A percentile compares a stretch with the other conserved stretches of the same genome.
These are phyloP conservation scores for Lepidurus couesii DNA, from an alignment of 1,140 invertebrate species.

Conservation along the genomic window DNA sequence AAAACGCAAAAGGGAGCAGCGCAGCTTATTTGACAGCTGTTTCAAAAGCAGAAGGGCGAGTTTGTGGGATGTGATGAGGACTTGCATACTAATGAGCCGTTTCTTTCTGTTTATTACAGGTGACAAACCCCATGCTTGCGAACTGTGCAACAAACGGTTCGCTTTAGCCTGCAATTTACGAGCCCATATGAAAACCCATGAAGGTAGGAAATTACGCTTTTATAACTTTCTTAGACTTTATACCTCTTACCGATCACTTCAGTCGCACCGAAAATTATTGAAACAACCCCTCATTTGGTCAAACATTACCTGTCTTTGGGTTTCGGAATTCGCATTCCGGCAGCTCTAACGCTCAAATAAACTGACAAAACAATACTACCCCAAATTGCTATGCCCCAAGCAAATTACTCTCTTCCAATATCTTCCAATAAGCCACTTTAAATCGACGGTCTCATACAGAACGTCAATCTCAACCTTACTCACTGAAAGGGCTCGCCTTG, in stretches of 20 bases:
- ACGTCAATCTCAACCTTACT: too few relatives aligned
- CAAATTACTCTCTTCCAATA: too few relatives aligned
- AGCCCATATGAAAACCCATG: slow-evolving; percentile 54
- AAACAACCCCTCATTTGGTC: too few relatives aligned
- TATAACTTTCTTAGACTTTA: not conserved
- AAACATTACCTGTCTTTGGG: too few relatives aligned
- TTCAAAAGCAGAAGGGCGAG: not conserved
- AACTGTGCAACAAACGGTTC: slow-evolving; percentile 51
- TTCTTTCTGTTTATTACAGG: slow-evolving; percentile 42
- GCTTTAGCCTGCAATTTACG: slow-evolving; percentile 52
- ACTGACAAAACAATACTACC: too few relatives aligned
- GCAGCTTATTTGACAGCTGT: not conserved
- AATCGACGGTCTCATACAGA: too few relatives aligned
- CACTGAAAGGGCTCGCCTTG: too few relatives aligned
- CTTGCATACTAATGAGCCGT: slow-evolving; percentile 19
- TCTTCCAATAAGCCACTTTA: too few relatives aligned
- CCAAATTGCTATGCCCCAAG: too few relatives aligned
- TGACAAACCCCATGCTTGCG: slow-evolving; percentile 52
- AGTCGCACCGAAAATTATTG: not conserved
- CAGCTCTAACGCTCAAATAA: too few relatives aligned
- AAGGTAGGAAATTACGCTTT: slow-evolving; percentile 38
- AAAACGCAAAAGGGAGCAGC: not conserved
- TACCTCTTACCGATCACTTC: not conserved
- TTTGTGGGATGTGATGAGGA: slow-evolving; percentile 10
- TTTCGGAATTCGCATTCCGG: too few relatives aligned